Evolutionary conservation across 2,797 vertebrate genomes (phyloP).

Genomic region (Rhadinocentrus ornatus): DNA sequence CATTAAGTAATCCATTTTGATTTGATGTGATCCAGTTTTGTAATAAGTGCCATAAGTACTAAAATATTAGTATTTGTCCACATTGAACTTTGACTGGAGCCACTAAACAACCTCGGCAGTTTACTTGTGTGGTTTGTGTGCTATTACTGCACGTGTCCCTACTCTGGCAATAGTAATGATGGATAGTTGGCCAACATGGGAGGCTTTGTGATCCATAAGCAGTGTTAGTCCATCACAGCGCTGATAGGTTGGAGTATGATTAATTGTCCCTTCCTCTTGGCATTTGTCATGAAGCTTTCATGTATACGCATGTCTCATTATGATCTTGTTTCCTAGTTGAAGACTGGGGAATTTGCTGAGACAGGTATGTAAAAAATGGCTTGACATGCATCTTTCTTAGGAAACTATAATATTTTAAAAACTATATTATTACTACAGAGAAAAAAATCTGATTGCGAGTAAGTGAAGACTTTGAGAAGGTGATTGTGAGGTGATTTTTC

Average conservation of each 20-base stretch:
- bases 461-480: not conserved
- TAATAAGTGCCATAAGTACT: not conserved
- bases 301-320: conserved; percentile 37
- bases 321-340: conserved; percentile 31
- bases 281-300: conserved; percentile 51
- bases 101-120: not conserved
- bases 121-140: conserved; percentile 11
- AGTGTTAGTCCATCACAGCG: conserved; percentile 52
- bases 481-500: not conserved
- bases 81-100: conserved; percentile 7
- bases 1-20: conserved; percentile 6
- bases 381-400: conserved; percentile 4
- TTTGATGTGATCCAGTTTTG: conserved; percentile 1
- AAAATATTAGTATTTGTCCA: not conserved
- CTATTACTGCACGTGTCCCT: conserved; percentile 25
- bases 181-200: conserved; percentile 57
- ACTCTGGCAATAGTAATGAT: conserved; percentile 50
- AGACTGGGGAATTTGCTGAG: conserved; percentile 11
- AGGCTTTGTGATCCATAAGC: conserved; percentile 62
- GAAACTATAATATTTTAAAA: not conserved
- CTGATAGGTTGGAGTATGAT: conserved; percentile 57
- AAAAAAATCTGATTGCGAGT: not conserved
- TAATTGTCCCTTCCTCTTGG: conserved; percentile 55
- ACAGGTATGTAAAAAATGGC: conserved; percentile 3
- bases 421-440: not conserved